phyloP scores from a whole-genome alignment of 2,113 vertebrate genomes.

The Poecilia latipinna region DNA sequence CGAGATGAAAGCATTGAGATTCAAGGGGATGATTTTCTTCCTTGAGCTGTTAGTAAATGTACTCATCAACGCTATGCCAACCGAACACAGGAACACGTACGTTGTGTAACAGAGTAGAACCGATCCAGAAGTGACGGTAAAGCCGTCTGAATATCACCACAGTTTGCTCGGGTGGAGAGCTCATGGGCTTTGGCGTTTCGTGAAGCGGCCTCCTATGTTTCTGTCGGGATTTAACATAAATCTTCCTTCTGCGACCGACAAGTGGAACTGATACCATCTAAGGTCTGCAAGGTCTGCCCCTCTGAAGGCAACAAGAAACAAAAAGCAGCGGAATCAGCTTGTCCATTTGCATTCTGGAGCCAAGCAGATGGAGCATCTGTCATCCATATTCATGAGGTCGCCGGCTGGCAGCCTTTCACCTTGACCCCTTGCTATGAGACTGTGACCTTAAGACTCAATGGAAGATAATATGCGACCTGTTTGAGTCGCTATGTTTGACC shows the following conservation, averaged over 20 bases:
- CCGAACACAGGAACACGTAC: background rate
- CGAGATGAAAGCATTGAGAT: no score
- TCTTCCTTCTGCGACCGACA: conserved; percentile 51
- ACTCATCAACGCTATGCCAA: background rate
- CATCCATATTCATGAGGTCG: conserved; percentile 80
- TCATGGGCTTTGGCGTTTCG: conserved; percentile 1
- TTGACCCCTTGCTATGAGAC: conserved; percentile 74
- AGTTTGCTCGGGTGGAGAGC: background rate
- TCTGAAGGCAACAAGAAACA: conserved; percentile 43
- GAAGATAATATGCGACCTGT: conserved; percentile 60
- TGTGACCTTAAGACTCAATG: conserved; percentile 69
- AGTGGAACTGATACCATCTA: conserved; percentile 64
- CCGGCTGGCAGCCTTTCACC: conserved; percentile 67
- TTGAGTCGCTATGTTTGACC: conserved; percentile 40
- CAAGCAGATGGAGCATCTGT: conserved; percentile 74
- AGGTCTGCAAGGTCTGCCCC: conserved; percentile 57
- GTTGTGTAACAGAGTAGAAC: background rate
- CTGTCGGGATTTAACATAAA: conserved; percentile 56
- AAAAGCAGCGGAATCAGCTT: conserved; percentile 48
- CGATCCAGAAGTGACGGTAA: background rate
- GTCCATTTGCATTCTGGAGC: conserved; percentile 64
- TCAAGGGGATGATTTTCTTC: no score
- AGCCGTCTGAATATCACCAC: background rate
- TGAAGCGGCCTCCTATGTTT: conserved; percentile 50
- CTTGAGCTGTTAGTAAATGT: no score